Evolutionary conservation across 2,113 vertebrate genomes (phyloP).

Genomic region (Phrynosoma platyrhinos): DNA sequence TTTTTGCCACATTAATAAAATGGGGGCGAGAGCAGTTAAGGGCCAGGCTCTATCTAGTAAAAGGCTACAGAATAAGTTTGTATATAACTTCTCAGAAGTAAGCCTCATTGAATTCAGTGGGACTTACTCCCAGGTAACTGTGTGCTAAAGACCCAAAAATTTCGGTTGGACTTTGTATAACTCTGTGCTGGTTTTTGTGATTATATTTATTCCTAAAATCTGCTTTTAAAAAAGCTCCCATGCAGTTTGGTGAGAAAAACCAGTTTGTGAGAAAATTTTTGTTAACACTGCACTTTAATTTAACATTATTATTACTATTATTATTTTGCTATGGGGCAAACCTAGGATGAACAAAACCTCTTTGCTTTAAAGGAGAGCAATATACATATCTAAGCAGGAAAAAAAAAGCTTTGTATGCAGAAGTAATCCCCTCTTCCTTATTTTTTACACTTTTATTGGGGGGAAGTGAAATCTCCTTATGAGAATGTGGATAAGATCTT

Average conservation of each 20-base stretch:
- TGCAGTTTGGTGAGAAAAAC: not conserved
- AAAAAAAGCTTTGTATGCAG: no score
- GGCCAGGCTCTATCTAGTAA: no score
- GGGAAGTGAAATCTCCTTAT: not conserved
- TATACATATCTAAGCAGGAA: not conserved
- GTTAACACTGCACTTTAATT: not conserved
- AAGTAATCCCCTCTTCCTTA: no score
- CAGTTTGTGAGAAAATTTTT: not conserved
- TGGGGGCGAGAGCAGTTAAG: no score
- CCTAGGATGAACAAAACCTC: not conserved
- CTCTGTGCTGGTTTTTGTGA: not conserved
- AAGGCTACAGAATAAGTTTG: not conserved
- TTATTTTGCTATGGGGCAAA: not conserved
- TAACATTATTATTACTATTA: no score
- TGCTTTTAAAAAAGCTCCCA: not conserved
- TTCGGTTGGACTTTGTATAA: not conserved
- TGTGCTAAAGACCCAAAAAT: not conserved
- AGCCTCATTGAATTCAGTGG: not conserved
- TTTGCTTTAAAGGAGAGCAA: not conserved
- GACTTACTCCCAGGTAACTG: not conserved
- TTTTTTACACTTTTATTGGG: no score
- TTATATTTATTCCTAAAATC: not conserved
- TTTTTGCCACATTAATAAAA: no score
- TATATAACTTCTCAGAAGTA: not conserved
- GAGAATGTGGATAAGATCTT: conserved; percentile 14